These are phyloP conservation scores for Suncus etruscus DNA, from an alignment of 2,113 vertebrate genomes.

Conservation along the genomic window DNA sequence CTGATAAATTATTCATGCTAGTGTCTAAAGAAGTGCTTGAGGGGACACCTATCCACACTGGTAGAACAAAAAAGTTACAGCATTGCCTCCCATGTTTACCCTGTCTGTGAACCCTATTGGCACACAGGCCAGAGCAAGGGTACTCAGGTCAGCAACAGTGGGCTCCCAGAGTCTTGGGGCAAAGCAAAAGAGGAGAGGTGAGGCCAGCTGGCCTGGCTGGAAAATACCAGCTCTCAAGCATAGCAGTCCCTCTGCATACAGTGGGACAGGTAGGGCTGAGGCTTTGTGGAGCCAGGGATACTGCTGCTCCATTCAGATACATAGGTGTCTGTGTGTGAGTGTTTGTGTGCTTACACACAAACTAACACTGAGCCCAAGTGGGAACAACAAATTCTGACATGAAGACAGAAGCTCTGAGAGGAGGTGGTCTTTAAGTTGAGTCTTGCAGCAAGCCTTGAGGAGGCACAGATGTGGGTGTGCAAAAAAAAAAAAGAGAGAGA, in stretches of 20 bases:
- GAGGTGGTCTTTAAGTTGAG: not conserved
- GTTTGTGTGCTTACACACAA: too few species aligned
- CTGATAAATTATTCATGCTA: too few species aligned
- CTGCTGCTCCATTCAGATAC: not conserved
- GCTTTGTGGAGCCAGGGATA: not conserved
- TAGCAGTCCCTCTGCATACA: not conserved
- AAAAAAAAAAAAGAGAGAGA: too few species aligned
- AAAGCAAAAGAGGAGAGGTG: not conserved
- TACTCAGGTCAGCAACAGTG: fast-evolving
- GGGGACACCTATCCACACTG: not conserved
- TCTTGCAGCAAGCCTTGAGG: not conserved
- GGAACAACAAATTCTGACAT: not conserved
- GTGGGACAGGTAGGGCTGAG: not conserved
- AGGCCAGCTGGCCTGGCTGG: not conserved
- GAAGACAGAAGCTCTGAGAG: not conserved
- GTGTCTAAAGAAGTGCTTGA: not conserved
- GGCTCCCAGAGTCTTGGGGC: not conserved
- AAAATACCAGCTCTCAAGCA: not conserved
- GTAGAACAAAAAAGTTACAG: too few species aligned
- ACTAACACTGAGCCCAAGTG: not conserved
- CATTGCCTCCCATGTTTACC: not conserved
- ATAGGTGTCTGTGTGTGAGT: too few species aligned
- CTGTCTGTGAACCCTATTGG: not conserved
- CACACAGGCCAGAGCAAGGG: not conserved
- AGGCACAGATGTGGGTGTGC: not conserved